Evolutionary conservation across 2,113 vertebrate genomes (phyloP), one percentile per base, ranked within the genome.

Genomic region (Felis chaus): DNA sequence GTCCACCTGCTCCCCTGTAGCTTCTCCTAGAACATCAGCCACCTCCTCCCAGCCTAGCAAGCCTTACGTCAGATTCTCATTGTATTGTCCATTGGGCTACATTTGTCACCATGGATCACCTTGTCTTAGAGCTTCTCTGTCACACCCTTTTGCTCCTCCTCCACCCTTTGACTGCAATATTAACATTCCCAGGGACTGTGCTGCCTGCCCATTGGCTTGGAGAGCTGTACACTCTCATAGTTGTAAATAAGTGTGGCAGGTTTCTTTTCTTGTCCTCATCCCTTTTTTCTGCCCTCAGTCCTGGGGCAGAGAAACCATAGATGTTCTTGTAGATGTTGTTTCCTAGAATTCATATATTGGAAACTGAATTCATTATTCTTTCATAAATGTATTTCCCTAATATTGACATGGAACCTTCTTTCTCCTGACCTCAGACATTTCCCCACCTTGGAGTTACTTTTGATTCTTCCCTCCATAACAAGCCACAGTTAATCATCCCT

Each of bases 311-410:
- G 45, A 66, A 55, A 45, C 55, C 65, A 4, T 31, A 71, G 74
- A 45, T 48, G 11, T 89, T 39, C 36, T 36, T 48, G 39, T 91
- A 55, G 48, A n/a, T 92, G 7, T 80, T 84, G 13, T 80, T 96
- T 88, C 29, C 39, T 79, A 3, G 84, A 76, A 55, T 15, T 65
- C 19, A 33, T 39, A 27, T 55, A 55, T 31, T 81, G 18, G 86
- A 93, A 91, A 29, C 57, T 73, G 53, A 93, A 78, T 76, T 78
- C n/a, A 25, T 73, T 84, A 36, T 90, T 90, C 36, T 95, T 81
- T 96, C 21, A 41, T 89, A 81, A 97, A 93, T 7, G 3, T 84
- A 81, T 41, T 89, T 89, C 21, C 27, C 65, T 33, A 9, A 91
- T 82, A 50, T 71, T 95, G 45, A 68, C 15, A 36, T 36, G 48